These are phyloP conservation scores for Onychostruthus taczanowskii DNA, from an alignment of 2,113 vertebrate species.

Conservation along the genomic window DNA sequence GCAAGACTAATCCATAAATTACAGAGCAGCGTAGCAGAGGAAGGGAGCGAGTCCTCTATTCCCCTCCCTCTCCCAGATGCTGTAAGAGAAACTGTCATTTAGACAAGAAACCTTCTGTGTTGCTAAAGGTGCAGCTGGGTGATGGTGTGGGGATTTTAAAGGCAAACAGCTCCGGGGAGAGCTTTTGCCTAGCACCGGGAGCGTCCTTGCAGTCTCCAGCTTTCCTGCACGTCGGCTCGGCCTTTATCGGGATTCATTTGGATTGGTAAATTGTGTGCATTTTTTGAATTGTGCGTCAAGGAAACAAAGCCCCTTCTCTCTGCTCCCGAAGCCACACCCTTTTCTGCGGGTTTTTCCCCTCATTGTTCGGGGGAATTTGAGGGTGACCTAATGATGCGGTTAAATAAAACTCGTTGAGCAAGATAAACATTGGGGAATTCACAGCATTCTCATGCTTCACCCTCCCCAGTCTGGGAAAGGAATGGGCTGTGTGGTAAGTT, in stretches of 20 bases:
- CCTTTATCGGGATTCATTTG: constrained; percentile 17
- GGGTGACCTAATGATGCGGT: constrained; percentile 70
- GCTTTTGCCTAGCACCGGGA: not conserved
- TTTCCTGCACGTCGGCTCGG: not conserved
- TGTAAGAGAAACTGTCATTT: constrained; percentile 54
- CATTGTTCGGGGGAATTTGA: constrained; percentile 72
- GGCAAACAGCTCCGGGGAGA: not conserved
- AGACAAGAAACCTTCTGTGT: constrained; percentile 43
- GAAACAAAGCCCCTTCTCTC: constrained; percentile 69
- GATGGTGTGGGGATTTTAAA: not conserved
- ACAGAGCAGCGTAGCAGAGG: constrained; percentile 14
- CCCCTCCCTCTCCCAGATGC: constrained; percentile 22
- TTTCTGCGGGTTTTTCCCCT: constrained; percentile 72
- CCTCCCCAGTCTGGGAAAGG: constrained; percentile 51
- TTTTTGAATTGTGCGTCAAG: constrained; percentile 60
- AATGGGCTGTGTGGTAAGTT: constrained; percentile 48
- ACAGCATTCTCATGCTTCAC: constrained; percentile 58
- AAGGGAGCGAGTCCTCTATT: constrained; percentile 35
- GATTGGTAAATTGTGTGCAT: constrained; percentile 30
- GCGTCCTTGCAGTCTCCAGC: not conserved
- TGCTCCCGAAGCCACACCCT: constrained; percentile 65
- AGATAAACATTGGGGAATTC: constrained; percentile 70
- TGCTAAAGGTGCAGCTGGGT: constrained; percentile 32
- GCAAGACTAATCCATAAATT: constrained; percentile 64
- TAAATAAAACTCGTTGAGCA: constrained; percentile 72